Evolutionary conservation across 2,888 invertebrate species (phyloP), one percentile per base, ranked within the genome.

Genomic region (Trachelus iudaicus): DNA sequence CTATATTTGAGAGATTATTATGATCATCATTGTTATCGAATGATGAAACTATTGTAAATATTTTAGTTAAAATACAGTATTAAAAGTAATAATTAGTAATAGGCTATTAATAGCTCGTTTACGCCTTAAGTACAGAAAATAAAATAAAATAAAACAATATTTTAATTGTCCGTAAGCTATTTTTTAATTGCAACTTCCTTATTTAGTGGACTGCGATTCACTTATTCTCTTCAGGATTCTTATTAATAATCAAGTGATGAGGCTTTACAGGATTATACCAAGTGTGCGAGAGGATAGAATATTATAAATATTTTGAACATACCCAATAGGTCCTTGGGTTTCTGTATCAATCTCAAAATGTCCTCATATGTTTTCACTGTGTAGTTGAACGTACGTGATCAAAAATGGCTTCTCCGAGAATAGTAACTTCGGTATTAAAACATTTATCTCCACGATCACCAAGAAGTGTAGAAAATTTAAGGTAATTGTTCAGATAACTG

Each of bases 61-160:
- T 87, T 89, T 81, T 88, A 88, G 87, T 87, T 89, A 88, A 89
- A 87, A 80, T 86, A 87, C 91, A 91, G 91, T 91, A 91, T 91
- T 91, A 91, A 86, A 85, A 90, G 83, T 90, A 89, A 89, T 89
- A 89, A 89, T 86, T 89, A 89, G 87, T 81, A 80, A 83, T 87
- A 89, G 84, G 83, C 82, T 87, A 82, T 81, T 83, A 87, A 86
- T 84, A 88, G 84, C 84, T 88, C 80, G 80, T 87, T 87, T 87
- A 88, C 80, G 87, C 87, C 87, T 89, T 89, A 87, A 87, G 85
- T 35, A 83, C 89, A 87, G 86, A 80, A 33, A 81, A 77, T 82
- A 82, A 84, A 86, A 56, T 56, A 77, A 83, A 88, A 88, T 87
- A 88, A 90, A 81, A 83, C 87, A 82, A 85, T 88, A 89, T 89